Percentiles rank a stretch among this genome's conserved stretches.
These are phyloP conservation scores for Philotrypesis tridentata DNA, from an alignment of 1,140 invertebrate species.

Conservation along the genomic window DNA sequence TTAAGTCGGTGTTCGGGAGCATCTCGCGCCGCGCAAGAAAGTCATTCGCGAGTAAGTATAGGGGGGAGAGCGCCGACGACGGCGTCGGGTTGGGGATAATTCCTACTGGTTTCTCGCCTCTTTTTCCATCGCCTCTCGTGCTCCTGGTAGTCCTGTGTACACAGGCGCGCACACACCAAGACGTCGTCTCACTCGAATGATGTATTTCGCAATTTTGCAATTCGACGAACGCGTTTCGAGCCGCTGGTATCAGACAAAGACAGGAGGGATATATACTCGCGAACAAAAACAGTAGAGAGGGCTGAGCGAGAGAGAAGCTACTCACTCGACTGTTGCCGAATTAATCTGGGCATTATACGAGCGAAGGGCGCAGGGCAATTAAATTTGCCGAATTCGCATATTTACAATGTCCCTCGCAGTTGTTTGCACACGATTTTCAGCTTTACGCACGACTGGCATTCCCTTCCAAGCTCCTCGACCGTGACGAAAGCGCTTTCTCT, in stretches of 20 bases:
- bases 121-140: not conserved
- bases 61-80: slow-evolving; percentile 26
- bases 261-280: too few species aligned
- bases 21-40: slow-evolving; percentile 62
- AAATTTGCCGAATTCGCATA: not conserved
- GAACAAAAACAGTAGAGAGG: not conserved
- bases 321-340: not conserved
- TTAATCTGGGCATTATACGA: not conserved
- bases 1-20: slow-evolving; percentile 56
- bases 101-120: slow-evolving; percentile 61
- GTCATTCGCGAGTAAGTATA: slow-evolving; percentile 53
- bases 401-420: not conserved
- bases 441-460: too few species aligned
- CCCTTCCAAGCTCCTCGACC: not conserved
- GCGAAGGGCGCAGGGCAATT: not conserved
- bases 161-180: too few species aligned
- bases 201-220: too few species aligned
- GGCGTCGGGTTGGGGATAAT: slow-evolving; percentile 56
- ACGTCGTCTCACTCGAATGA: too few species aligned
- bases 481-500: not conserved
- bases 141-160: too few species aligned
- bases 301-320: too few species aligned
- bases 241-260: too few species aligned
- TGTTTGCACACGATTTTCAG: not conserved
- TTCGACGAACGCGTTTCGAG: too few species aligned